Conservation (phyloP, 1,140 invertebrate genomes). For the Geopemphigus sp. region DNA sequence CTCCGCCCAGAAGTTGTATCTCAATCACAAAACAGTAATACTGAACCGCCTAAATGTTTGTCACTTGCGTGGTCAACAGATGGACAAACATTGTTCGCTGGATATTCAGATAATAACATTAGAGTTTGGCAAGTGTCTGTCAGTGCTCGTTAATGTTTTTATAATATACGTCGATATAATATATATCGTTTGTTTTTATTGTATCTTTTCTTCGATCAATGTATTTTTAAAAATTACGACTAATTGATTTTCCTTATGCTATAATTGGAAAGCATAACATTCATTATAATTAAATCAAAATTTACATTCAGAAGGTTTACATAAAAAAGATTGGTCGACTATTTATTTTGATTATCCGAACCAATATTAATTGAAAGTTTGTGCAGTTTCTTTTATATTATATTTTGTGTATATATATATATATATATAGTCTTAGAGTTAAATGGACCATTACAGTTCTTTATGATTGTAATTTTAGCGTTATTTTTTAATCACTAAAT, state of each 20-base stretch:
- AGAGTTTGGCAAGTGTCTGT: constrained; percentile 97
- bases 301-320: too few species aligned
- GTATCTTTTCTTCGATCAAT: constrained; percentile 24
- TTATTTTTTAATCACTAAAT: too few species aligned
- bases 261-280: too few species aligned
- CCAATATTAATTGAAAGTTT: too few species aligned
- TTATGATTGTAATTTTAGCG: too few species aligned
- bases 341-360: too few species aligned
- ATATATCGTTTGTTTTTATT: constrained; percentile 23
- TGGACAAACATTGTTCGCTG: constrained; percentile 98
- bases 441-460: too few species aligned
- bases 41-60: constrained; percentile 91
- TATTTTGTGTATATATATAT: too few species aligned
- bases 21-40: constrained; percentile 67
- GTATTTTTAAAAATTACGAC: not conserved
- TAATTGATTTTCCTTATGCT: not conserved
- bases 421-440: too few species aligned
- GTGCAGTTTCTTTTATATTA: too few species aligned
- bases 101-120: constrained; percentile 97
- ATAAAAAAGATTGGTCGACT: too few species aligned
- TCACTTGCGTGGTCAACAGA: constrained; percentile 99
- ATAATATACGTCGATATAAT: constrained; percentile 21
- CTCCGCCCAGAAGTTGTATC: constrained; percentile 88
- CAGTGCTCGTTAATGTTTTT: constrained; percentile 63
- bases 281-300: too few species aligned